A percentile compares a stretch with the other conserved stretches of the same genome.
These are phyloP conservation scores for Anticlea derivata DNA, from an alignment of 2,888 invertebrate genomes.

Conservation along the genomic window DNA sequence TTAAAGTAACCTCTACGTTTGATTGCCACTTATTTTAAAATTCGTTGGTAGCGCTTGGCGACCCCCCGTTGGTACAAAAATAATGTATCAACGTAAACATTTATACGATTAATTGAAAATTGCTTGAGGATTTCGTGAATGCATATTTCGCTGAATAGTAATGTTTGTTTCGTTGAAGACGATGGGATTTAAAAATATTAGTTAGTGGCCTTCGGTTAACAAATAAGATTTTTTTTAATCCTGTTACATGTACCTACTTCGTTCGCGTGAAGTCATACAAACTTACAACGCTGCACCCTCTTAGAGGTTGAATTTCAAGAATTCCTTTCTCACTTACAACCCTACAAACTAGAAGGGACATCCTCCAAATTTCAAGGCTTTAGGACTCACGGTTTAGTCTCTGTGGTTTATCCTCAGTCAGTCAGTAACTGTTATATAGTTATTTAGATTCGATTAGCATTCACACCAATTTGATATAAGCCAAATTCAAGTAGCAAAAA, in stretches of 20 bases:
- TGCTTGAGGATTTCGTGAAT: slow-evolving; percentile 44
- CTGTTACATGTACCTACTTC: too few species aligned
- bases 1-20: slow-evolving; percentile 78
- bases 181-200: slow-evolving; percentile 17
- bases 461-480: background rate
- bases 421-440: too few species aligned
- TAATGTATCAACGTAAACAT: slow-evolving; percentile 69
- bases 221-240: slow-evolving; percentile 16
- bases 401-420: too few species aligned
- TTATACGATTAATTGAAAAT: slow-evolving; percentile 70
- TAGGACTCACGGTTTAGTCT: too few species aligned
- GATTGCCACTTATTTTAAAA: slow-evolving; percentile 65
- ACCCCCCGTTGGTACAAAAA: slow-evolving; percentile 63
- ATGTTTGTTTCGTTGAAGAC: slow-evolving; percentile 19
- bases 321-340: too few species aligned
- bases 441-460: background rate
- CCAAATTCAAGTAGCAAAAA: slow-evolving; percentile 10
- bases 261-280: too few species aligned
- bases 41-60: slow-evolving; percentile 39
- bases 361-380: too few species aligned
- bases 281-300: too few species aligned
- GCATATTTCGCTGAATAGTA: slow-evolving; percentile 16
- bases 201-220: slow-evolving; percentile 13
- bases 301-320: too few species aligned
- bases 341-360: too few species aligned